Evolutionary conservation across 2,888 invertebrate species (phyloP), one percentile per base, ranked within the genome.

Genomic region (Pheosia tremula): DNA sequence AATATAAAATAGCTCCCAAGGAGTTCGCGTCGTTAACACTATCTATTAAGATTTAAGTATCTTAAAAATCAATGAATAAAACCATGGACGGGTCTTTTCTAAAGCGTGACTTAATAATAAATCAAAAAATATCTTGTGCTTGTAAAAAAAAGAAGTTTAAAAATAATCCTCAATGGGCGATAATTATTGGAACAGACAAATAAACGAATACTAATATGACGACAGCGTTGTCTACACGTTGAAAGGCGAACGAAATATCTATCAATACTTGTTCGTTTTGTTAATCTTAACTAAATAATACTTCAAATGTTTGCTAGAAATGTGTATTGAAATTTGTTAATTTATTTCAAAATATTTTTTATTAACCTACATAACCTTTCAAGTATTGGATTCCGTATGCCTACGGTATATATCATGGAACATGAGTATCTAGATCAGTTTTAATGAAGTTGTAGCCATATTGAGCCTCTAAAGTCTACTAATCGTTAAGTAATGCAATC

Each of bases 151-250:
- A 54, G 43, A 39, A 38, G 9, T 57, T 61, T 41, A 58, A 36
- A 56, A 60, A 62, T 49, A 49, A 56, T 55, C 11, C n/a, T 43
- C 36, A 24, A n/a, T 11, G 37, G 43, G 24, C 37, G 37, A 52
- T 24, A 54, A 56, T 63, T 62, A 63, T 62, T 53, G 56, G 36
- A 56, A 53, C 62, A 69, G 59, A 63, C 71, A 73, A 71, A 71
- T 63, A 64, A 72, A 75, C 64, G 52, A 56, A 59, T 58, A 36
- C 64, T 49, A 58, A 66, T 69, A 68, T 69, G 75, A 74, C 60
- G 78, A 80, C 78, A 78, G 69, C 24, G 47, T 72, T 78, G 78
- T 80, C 74, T 57, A 59, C 79, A 66, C 61, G 53, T 67, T 61
- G 39, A 67, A 58, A 60, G 63, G 64, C 60, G 59, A 69, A 72